These are phyloP conservation scores for Oreochromis grahami DNA, from an alignment of 2,797 vertebrate genomes.

Conservation along the genomic window DNA sequence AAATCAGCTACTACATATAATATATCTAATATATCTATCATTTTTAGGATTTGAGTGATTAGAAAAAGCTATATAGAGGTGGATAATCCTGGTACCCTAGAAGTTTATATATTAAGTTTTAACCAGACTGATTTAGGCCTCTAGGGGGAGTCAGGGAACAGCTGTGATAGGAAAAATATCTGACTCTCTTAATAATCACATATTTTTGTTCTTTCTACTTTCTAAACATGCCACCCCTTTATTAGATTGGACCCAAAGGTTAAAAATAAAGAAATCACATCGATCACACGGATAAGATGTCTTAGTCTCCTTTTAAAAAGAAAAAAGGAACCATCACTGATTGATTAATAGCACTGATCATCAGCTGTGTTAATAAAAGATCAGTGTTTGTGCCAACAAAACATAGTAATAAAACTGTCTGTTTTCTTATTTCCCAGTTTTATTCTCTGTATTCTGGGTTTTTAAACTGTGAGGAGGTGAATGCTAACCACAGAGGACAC, in stretches of 20 bases:
- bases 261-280: not conserved
- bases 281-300: not conserved
- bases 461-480: conserved; percentile 1
- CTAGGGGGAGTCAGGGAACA: not conserved
- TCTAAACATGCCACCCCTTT: not conserved
- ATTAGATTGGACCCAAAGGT: not conserved
- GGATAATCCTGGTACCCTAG: not conserved
- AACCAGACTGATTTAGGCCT: not conserved
- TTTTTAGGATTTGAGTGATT: not conserved
- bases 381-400: not conserved
- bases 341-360: not conserved
- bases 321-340: not conserved
- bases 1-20: not conserved
- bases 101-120: not conserved
- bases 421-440: not conserved
- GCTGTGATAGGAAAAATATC: not conserved
- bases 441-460: not conserved
- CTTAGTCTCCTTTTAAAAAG: not conserved
- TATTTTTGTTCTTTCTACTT: not conserved
- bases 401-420: not conserved
- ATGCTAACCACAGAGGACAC: not conserved
- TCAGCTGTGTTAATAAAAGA: not conserved
- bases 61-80: not conserved
- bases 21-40: not conserved
- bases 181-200: not conserved